Evolutionary conservation across 2,888 invertebrate species (phyloP).

Genomic region (Eurytoma adleriae): DNA sequence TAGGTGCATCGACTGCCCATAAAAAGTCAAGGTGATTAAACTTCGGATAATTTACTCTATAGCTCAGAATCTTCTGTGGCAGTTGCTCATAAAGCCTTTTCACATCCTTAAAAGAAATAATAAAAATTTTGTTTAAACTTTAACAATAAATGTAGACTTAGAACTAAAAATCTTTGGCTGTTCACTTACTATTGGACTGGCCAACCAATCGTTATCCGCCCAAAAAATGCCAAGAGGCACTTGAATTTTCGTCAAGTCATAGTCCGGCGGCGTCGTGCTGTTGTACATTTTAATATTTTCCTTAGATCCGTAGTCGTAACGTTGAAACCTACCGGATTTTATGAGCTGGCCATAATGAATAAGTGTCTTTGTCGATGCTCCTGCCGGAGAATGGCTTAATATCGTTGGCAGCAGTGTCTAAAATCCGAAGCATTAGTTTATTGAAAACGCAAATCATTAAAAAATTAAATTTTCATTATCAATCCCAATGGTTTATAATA

Average conservation of each 20-base stretch:
- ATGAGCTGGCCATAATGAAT: slow-evolving; percentile 84
- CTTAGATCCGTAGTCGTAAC: slow-evolving; percentile 83
- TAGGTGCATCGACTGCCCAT: slow-evolving; percentile 81
- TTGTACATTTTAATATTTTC: slow-evolving; percentile 81
- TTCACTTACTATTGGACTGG: slow-evolving; percentile 78
- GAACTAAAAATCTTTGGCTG: too few relatives aligned
- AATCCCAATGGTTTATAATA: too few relatives aligned
- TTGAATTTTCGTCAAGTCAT: slow-evolving; percentile 80
- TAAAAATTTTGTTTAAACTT: neutral
- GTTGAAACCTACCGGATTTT: slow-evolving; percentile 80
- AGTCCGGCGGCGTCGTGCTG: slow-evolving; percentile 79
- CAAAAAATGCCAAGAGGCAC: slow-evolving; percentile 83
- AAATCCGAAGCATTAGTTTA: neutral
- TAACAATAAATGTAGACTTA: neutral
- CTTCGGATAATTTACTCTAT: slow-evolving; percentile 79
- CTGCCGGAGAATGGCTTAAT: slow-evolving; percentile 84
- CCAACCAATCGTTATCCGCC: slow-evolving; percentile 85
- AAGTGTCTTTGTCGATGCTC: slow-evolving; percentile 84
- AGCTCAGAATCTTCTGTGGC: slow-evolving; percentile 77
- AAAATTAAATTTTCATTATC: too few relatives aligned
- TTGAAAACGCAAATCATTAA: too few relatives aligned
- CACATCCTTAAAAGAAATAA: slow-evolving; percentile 77
- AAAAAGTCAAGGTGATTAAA: slow-evolving; percentile 88
- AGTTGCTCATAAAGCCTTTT: slow-evolving; percentile 78
- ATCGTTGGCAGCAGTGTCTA: slow-evolving; percentile 81